Conservation (phyloP, 2,797 vertebrate species). For the Saxicola maurus region DNA sequence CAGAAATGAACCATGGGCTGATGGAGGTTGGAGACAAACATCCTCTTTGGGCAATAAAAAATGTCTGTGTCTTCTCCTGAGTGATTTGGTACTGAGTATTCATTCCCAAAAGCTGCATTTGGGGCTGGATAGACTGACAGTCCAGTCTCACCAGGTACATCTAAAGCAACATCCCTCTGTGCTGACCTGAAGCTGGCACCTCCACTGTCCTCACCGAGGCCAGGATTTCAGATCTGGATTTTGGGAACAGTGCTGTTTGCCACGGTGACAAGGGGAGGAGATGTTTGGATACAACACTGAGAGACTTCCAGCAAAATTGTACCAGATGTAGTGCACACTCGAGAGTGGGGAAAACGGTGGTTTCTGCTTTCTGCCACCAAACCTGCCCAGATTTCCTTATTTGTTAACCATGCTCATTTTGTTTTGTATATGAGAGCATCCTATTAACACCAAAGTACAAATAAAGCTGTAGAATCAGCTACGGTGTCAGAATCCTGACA, state of each 20-base stretch:
- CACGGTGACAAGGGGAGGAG: not conserved
- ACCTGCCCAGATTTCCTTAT: not conserved
- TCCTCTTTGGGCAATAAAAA: not conserved
- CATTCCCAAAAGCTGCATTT: not conserved
- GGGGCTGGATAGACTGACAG: not conserved
- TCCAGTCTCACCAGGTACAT: not conserved
- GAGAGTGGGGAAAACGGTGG: not conserved
- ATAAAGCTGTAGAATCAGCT: not conserved
- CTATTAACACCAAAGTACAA: not conserved
- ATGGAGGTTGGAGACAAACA: not conserved
- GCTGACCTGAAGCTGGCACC: not conserved
- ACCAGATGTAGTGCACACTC: not conserved
- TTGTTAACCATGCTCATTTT: not conserved
- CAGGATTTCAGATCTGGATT: not conserved
- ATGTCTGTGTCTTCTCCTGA: not conserved
- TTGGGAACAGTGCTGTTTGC: not conserved
- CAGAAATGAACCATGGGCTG: constrained; percentile 39
- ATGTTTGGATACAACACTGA: not conserved
- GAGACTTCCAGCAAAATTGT: not conserved
- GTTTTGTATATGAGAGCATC: not conserved
- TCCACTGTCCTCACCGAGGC: not conserved
- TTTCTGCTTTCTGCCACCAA: not conserved
- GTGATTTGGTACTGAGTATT: not conserved
- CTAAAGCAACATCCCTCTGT: not conserved
- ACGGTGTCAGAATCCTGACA: not conserved